Conservation (phyloP, 1,140 invertebrate species). For the Bombus ignitus region DNA sequence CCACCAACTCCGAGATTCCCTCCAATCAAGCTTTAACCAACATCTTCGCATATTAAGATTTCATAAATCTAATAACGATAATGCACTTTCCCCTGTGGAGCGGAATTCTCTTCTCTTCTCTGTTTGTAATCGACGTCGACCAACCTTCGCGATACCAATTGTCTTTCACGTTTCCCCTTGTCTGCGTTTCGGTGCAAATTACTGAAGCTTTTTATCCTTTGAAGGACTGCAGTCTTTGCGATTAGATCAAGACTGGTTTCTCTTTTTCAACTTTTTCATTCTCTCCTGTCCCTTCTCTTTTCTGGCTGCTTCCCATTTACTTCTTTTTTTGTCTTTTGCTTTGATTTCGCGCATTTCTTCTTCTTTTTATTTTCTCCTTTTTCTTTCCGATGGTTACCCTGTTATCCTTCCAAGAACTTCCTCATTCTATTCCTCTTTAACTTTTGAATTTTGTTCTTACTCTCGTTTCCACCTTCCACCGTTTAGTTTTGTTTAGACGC, state of each 20-base stretch:
- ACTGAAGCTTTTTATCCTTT: constrained; percentile 68
- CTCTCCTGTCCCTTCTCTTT: not conserved
- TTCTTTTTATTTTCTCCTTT: not conserved
- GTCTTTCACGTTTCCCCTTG: constrained; percentile 22
- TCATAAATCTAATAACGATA: constrained; percentile 44
- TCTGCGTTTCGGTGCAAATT: constrained; percentile 53
- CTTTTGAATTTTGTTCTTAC: not conserved
- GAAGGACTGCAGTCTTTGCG: constrained; percentile 56
- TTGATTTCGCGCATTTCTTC: constrained; percentile 16
- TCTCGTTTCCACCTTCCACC: not conserved
- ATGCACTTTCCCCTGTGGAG: constrained; percentile 11
- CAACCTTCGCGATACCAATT: constrained; percentile 36
- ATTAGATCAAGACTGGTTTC: constrained; percentile 59
- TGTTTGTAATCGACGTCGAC: constrained; percentile 13
- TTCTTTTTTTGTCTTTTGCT: constrained; percentile 2
- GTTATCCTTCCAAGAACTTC: not conserved
- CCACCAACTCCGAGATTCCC: not conserved
- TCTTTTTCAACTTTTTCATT: not conserved
- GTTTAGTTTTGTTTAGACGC: not conserved
- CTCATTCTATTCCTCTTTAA: not conserved
- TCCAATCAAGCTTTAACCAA: not conserved
- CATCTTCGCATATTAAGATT: constrained; percentile 27
- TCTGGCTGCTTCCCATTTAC: constrained; percentile 7
- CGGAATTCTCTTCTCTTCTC: not conserved
- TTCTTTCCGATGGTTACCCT: too few relatives aligned